Percentiles rank a stretch among this genome's conserved stretches.
Conservation (phyloP, 2,797 vertebrate genomes). For the Sebastes reedi region DNA sequence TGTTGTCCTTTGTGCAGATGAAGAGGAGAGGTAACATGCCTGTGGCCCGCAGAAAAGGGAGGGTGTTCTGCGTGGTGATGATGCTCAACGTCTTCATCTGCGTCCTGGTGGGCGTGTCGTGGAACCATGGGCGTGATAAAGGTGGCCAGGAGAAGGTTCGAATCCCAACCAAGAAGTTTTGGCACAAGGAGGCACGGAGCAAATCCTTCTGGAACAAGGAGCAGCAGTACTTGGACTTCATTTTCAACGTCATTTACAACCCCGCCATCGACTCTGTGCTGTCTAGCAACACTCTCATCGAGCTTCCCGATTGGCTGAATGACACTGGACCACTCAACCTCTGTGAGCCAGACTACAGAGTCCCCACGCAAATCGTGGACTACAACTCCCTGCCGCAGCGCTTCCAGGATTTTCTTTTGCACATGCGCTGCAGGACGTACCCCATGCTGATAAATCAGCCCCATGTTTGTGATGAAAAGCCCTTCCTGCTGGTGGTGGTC, state of each 20-base stretch:
- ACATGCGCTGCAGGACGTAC: constrained; percentile 91
- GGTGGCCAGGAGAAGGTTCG: constrained; percentile 55
- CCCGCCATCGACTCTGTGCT: constrained; percentile 75
- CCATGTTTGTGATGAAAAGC: constrained; percentile 81
- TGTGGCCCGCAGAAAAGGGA: constrained; percentile 82
- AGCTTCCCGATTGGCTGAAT: constrained; percentile 77
- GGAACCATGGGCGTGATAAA: constrained; percentile 76
- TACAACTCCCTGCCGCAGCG: constrained; percentile 85
- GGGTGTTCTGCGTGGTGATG: constrained; percentile 85
- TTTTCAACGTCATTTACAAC: constrained; percentile 74
- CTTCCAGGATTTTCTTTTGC: constrained; percentile 92
- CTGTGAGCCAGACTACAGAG: constrained; percentile 84
- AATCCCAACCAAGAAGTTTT: constrained; percentile 83
- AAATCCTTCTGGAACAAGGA: constrained; percentile 91
- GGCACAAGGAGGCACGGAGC: constrained; percentile 76
- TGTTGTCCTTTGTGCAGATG: constrained; percentile 40
- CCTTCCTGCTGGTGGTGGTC: constrained; percentile 90
- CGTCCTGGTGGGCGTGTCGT: constrained; percentile 85
- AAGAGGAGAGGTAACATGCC: constrained; percentile 79
- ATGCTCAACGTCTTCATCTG: constrained; percentile 89
- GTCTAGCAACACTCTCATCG: constrained; percentile 55
- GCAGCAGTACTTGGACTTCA: constrained; percentile 87
- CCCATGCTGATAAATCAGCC: constrained; percentile 87
- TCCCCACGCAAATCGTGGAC: constrained; percentile 80
- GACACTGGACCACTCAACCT: constrained; percentile 47